Evolutionary conservation across 1,140 invertebrate genomes (phyloP).

Genomic region (Sycobia sp.): DNA sequence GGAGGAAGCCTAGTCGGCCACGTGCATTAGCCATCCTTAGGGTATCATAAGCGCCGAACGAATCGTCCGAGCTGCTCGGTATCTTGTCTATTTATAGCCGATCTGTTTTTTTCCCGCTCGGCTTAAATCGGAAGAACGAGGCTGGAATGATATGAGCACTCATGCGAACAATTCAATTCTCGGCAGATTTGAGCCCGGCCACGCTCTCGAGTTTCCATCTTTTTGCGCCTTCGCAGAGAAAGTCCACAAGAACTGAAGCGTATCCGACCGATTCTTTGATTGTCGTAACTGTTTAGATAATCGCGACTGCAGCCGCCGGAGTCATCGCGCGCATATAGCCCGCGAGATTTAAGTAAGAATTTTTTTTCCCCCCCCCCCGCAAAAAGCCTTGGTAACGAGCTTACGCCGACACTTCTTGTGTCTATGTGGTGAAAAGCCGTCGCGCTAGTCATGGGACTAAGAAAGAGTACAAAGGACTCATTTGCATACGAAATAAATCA

Average conservation of each 20-base stretch:
- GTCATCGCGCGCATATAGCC: too few relatives aligned
- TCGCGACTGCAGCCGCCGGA: not conserved
- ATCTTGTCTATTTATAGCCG: conserved; percentile 26
- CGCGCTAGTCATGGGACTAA: too few relatives aligned
- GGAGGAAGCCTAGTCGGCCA: not conserved
- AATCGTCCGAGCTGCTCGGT: conserved; percentile 12
- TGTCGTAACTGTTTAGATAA: conserved; percentile 18
- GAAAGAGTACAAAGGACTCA: not conserved
- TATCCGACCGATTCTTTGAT: conserved; percentile 9
- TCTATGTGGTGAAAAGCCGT: too few relatives aligned
- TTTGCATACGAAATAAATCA: not conserved
- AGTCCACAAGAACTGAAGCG: conserved; percentile 17
- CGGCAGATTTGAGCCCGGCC: not conserved
- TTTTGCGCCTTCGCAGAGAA: conserved; percentile 23
- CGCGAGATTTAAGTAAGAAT: not conserved
- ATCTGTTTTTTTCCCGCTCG: conserved; percentile 7
- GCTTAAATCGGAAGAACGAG: conserved; percentile 14
- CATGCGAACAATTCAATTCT: conserved; percentile 17
- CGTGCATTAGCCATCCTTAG: conserved; percentile 6
- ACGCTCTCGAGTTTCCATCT: conserved; percentile 18
- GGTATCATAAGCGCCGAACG: conserved; percentile 4
- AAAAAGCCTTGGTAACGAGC: too few relatives aligned
- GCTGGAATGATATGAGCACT: conserved; percentile 14
- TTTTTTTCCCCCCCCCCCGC: too few relatives aligned
- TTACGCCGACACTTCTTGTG: too few relatives aligned